phyloP scores from a whole-genome alignment of 2,113 vertebrate species.

The Rhinolophus sinicus region DNA sequence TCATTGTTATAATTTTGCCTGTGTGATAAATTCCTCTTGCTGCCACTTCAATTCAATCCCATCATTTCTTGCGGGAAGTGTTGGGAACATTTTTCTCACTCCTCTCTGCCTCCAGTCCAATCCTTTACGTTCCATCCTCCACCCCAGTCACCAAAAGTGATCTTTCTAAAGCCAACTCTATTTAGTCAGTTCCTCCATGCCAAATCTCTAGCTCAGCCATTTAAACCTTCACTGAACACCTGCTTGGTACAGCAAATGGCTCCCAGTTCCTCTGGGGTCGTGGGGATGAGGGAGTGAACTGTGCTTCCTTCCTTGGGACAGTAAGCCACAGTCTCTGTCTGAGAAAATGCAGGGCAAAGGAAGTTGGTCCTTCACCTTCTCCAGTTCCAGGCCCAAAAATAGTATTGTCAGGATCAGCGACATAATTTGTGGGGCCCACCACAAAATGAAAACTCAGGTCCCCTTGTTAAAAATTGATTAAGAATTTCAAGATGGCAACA shows the following conservation, averaged over 20 bases:
- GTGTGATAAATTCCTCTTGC: neutral
- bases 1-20: neutral
- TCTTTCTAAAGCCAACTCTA: neutral
- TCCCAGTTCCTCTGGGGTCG: neutral
- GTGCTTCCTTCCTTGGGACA: neutral
- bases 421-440: neutral
- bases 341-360: neutral
- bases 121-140: neutral
- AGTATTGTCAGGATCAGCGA: neutral
- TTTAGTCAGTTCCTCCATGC: neutral
- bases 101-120: neutral
- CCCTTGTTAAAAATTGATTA: neutral
- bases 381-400: neutral
- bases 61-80: neutral
- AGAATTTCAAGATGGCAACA: neutral
- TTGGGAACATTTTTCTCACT: neutral
- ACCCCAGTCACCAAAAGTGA: neutral
- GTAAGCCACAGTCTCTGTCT: neutral
- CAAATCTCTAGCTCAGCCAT: neutral
- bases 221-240: neutral
- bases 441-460: neutral
- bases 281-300: neutral
- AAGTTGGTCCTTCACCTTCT: neutral
- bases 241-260: neutral
- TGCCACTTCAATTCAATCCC: neutral